These are phyloP conservation scores for Acholoe squamosa DNA, from an alignment of 2,888 invertebrate species.

Conservation along the genomic window DNA sequence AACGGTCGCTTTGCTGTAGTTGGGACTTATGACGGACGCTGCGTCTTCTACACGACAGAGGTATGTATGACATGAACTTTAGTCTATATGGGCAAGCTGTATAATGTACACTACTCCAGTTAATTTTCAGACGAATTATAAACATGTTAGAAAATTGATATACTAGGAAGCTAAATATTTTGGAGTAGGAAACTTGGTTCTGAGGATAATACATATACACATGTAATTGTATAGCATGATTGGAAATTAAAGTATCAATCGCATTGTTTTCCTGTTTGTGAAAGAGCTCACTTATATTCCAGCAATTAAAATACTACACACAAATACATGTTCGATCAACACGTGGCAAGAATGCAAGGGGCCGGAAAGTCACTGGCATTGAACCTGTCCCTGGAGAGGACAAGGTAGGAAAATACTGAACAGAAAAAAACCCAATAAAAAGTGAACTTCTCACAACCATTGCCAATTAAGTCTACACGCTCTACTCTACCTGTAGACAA, in stretches of 20 bases:
- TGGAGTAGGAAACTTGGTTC: too few species aligned
- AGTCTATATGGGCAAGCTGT: neutral
- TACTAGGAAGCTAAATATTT: too few species aligned
- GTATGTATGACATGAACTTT: constrained; percentile 75
- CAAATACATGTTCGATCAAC: constrained; percentile 98
- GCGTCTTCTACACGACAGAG: constrained; percentile 98
- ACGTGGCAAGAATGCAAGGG: constrained; percentile 96
- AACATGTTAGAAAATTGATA: too few species aligned
- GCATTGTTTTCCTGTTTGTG: too few species aligned
- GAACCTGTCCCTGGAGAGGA: constrained; percentile 98
- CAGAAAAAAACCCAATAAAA: neutral
- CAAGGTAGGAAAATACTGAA: constrained; percentile 85
- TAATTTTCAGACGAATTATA: too few species aligned
- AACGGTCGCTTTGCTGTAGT: constrained; percentile 99
- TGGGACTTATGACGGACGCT: constrained; percentile 98
- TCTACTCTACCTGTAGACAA: too few species aligned
- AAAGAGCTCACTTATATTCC: constrained; percentile 68
- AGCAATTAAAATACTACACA: constrained; percentile 98
- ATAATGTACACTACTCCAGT: too few species aligned
- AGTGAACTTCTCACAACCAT: too few species aligned
- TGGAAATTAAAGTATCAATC: too few species aligned
- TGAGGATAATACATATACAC: too few species aligned
- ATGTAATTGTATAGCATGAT: too few species aligned
- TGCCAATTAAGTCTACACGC: too few species aligned
- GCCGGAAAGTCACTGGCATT: constrained; percentile 97